phyloP scores from a whole-genome alignment of 2,888 invertebrate genomes.

The Oxyteleia sp. region DNA sequence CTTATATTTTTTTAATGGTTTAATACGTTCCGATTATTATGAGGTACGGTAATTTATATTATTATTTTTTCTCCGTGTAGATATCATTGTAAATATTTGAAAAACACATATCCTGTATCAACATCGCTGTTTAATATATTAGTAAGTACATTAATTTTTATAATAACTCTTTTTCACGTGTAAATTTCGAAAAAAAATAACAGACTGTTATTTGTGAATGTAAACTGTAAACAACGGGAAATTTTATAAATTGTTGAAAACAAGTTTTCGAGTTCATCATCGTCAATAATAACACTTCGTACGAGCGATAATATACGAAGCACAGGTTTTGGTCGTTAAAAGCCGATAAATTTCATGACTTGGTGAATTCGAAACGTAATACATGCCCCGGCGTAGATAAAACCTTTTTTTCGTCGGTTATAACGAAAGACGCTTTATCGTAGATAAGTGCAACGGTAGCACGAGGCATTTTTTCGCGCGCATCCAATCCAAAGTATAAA shows the following conservation, averaged over 20 bases:
- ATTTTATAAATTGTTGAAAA: conserved; percentile 27
- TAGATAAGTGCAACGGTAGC: conserved; percentile 49
- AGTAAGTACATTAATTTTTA: too few relatives aligned
- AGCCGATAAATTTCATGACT: conserved; percentile 65
- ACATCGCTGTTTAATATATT: too few relatives aligned
- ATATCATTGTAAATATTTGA: too few relatives aligned
- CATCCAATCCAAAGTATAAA: conserved; percentile 47
- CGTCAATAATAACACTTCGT: conserved; percentile 30
- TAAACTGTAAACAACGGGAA: conserved; percentile 15
- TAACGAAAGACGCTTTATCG: neutral
- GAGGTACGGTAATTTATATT: too few relatives aligned
- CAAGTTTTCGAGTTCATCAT: conserved; percentile 33
- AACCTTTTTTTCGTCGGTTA: conserved; percentile 27
- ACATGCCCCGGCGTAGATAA: conserved; percentile 36
- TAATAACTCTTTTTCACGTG: too few relatives aligned
- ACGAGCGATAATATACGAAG: conserved; percentile 42
- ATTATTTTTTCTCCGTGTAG: too few relatives aligned
- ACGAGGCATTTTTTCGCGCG: conserved; percentile 48
- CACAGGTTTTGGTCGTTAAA: conserved; percentile 57
- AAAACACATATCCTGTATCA: too few relatives aligned
- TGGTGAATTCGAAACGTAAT: conserved; percentile 35
- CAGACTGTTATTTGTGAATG: too few relatives aligned
- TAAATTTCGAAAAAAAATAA: too few relatives aligned
- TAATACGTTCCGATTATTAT: too few relatives aligned
- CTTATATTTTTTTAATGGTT: too few relatives aligned